Conservation (phyloP, 1,140 invertebrate species). For the Theocolax elegans region DNA sequence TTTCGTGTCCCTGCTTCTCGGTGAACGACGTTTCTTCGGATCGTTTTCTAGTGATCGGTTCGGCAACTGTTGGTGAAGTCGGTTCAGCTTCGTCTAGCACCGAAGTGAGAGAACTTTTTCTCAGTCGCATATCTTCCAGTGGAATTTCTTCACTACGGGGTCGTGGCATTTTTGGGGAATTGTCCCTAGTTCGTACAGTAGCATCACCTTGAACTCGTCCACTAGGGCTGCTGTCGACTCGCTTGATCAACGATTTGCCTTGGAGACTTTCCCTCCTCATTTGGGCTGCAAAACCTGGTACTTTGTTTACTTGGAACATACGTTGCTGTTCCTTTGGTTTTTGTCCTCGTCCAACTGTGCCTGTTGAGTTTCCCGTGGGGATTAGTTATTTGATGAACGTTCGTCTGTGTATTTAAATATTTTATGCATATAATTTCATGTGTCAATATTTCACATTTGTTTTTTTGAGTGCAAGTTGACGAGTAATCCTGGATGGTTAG, state of each 20-base stretch:
- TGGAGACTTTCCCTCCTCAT: constrained; percentile 67
- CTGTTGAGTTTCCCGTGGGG: too few relatives aligned
- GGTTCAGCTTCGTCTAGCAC: constrained; percentile 42
- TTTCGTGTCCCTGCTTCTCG: constrained; percentile 53
- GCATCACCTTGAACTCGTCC: constrained; percentile 43
- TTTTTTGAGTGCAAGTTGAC: too few relatives aligned
- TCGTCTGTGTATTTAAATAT: too few relatives aligned
- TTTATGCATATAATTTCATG: too few relatives aligned
- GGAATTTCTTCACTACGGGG: constrained; percentile 86
- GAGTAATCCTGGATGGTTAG: too few relatives aligned
- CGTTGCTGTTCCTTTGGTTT: constrained; percentile 52
- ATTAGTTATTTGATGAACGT: too few relatives aligned
- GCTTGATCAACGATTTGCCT: constrained; percentile 52
- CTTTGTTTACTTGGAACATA: constrained; percentile 72
- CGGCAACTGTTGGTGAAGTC: constrained; percentile 34
- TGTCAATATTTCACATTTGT: too few relatives aligned
- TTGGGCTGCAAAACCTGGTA: constrained; percentile 78
- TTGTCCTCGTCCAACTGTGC: constrained; percentile 2
- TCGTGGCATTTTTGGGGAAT: constrained; percentile 77
- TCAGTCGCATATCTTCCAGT: constrained; percentile 78
- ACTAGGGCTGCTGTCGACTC: constrained; percentile 56
- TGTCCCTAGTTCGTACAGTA: constrained; percentile 66
- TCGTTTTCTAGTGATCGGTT: constrained; percentile 41
- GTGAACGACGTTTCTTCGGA: constrained; percentile 83
- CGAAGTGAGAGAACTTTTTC: constrained; percentile 56